phyloP scores from a whole-genome alignment of 2,888 invertebrate species.

The Trisateles emortualis region DNA sequence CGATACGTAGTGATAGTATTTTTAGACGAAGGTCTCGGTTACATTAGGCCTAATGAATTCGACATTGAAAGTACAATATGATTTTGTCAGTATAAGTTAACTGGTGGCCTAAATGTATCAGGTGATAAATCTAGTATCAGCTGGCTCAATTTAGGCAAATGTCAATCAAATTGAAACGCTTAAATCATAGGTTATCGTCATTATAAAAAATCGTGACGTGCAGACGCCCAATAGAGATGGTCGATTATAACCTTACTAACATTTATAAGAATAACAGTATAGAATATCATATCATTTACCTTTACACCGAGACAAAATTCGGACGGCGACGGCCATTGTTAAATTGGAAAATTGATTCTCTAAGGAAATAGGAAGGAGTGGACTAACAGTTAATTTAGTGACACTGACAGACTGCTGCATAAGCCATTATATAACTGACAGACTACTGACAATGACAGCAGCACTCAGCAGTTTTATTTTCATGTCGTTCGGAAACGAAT shows the following conservation, averaged over 20 bases:
- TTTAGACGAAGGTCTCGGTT: conserved; percentile 82
- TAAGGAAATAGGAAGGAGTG: conserved; percentile 52
- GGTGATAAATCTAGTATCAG: conserved; percentile 11
- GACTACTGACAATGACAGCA: neutral
- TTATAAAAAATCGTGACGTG: conserved; percentile 25
- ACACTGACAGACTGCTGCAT: conserved; percentile 70
- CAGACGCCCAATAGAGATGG: conserved; percentile 9
- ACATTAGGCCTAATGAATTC: conserved; percentile 61
- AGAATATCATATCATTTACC: conserved; percentile 68
- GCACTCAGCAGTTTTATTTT: no score
- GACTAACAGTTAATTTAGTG: conserved; percentile 60
- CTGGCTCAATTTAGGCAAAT: conserved; percentile 15
- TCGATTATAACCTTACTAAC: neutral
- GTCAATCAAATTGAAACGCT: conserved; percentile 58
- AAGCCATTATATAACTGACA: conserved; percentile 71
- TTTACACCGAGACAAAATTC: conserved; percentile 86
- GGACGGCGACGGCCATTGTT: conserved; percentile 87
- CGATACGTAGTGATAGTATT: conserved; percentile 64
- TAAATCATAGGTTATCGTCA: conserved; percentile 46
- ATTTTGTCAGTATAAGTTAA: conserved; percentile 26
- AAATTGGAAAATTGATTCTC: conserved; percentile 45
- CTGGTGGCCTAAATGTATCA: conserved; percentile 18
- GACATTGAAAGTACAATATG: conserved; percentile 60
- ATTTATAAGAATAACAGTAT: neutral
- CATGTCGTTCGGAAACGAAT: neutral